Percentiles rank a stretch among this genome's conserved stretches.
Evolutionary conservation across 2,113 vertebrate genomes (phyloP).

Genomic region (Acanthisitta chloris): DNA sequence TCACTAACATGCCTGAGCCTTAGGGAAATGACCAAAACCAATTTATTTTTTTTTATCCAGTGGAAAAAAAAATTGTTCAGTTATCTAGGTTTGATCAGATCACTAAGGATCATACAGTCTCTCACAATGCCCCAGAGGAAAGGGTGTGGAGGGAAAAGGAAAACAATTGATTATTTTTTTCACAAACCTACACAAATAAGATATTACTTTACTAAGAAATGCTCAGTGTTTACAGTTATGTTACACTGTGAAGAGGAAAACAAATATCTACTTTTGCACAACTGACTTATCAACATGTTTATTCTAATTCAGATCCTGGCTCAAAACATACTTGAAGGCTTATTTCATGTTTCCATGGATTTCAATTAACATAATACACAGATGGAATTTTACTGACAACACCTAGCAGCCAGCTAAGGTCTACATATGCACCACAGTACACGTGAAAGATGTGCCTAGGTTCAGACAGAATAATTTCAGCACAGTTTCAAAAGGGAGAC

Average conservation of each 20-base stretch:
- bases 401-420: not conserved
- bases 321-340: not conserved
- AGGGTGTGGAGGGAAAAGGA: conserved; percentile 7
- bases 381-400: not conserved
- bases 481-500: not conserved
- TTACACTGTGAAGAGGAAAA: not conserved
- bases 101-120: not conserved
- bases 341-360: not conserved
- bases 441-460: not conserved
- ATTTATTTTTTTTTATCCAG: not conserved
- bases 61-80: not conserved
- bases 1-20: not conserved
- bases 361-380: not conserved
- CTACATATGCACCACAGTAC: fast-evolving
- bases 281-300: not conserved
- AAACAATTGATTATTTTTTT: not conserved
- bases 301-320: not conserved
- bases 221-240: not conserved
- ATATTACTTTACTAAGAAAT: not conserved
- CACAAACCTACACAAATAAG: not conserved
- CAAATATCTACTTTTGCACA: not conserved
- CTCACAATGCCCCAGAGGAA: conserved; percentile 27
- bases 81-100: not conserved
- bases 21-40: not conserved
- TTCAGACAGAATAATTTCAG: not conserved